Conservation (phyloP, 1,140 invertebrate genomes). For the Brachionus manjavacas region DNA sequence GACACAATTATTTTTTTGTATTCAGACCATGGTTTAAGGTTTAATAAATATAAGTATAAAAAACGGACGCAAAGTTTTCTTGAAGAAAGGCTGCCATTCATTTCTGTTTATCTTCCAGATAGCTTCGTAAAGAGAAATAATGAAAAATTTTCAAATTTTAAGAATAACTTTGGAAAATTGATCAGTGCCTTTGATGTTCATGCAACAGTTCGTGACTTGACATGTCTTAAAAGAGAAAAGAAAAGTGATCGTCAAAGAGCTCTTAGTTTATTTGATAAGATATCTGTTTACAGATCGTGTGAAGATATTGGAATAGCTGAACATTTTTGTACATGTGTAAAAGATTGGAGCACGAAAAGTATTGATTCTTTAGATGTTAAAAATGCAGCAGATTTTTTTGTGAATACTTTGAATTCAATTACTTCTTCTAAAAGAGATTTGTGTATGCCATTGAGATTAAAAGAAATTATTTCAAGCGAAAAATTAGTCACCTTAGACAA, state of each 20-base stretch:
- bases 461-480: conserved; percentile 65
- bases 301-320: conserved; percentile 78
- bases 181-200: conserved; percentile 78
- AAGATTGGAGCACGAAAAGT: conserved; percentile 63
- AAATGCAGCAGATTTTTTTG: conserved; percentile 61
- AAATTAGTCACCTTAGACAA: conserved; percentile 64
- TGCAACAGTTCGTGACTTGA: conserved; percentile 63
- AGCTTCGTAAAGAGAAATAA: not conserved
- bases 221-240: not conserved
- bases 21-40: conserved; percentile 49
- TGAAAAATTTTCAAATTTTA: not conserved
- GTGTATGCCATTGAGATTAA: conserved; percentile 64
- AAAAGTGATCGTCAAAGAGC: not conserved
- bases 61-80: not conserved
- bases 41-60: conserved; percentile 25
- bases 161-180: conserved; percentile 59
- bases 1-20: conserved; percentile 48
- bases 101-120: conserved; percentile 1
- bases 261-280: conserved; percentile 63
- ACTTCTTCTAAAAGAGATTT: conserved; percentile 61
- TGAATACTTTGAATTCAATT: conserved; percentile 66
- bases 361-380: conserved; percentile 52
- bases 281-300: conserved; percentile 68
- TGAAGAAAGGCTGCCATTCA: conserved; percentile 27
- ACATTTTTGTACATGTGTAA: conserved; percentile 87